Conservation (phyloP, 2,797 vertebrate genomes). For the Chelmon rostratus region DNA sequence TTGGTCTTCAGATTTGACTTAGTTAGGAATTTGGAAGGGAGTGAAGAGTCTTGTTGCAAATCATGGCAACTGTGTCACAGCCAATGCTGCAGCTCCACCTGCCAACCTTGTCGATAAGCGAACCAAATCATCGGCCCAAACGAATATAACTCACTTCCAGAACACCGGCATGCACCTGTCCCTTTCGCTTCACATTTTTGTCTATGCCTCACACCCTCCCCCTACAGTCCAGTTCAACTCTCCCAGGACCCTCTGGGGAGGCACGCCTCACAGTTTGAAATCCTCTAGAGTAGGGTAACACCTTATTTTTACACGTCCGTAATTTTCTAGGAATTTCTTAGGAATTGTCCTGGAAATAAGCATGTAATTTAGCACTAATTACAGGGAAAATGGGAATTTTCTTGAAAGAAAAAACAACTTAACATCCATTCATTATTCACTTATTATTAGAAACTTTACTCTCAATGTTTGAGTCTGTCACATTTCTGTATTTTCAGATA, state of each 20-base stretch:
- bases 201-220: background rate
- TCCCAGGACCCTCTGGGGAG: background rate
- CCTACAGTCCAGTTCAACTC: background rate
- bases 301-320: background rate
- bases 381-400: background rate
- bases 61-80: background rate
- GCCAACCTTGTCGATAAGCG: background rate
- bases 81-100: background rate
- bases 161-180: background rate
- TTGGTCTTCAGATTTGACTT: background rate
- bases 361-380: constrained; percentile 8
- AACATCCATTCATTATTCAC: constrained; percentile 2
- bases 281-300: background rate
- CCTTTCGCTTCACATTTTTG: background rate
- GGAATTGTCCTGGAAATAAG: constrained; percentile 19
- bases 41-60: background rate
- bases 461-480: no score
- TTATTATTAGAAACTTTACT: background rate
- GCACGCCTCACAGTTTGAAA: no score
- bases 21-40: background rate
- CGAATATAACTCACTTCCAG: background rate
- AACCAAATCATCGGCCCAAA: background rate
- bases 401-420: background rate
- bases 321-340: constrained; percentile 24
- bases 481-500: background rate